Percentiles rank a stretch among this genome's conserved stretches.
Evolutionary conservation across 2,113 vertebrate genomes (phyloP).

Genomic region (Nothocercus nigrocapillus): DNA sequence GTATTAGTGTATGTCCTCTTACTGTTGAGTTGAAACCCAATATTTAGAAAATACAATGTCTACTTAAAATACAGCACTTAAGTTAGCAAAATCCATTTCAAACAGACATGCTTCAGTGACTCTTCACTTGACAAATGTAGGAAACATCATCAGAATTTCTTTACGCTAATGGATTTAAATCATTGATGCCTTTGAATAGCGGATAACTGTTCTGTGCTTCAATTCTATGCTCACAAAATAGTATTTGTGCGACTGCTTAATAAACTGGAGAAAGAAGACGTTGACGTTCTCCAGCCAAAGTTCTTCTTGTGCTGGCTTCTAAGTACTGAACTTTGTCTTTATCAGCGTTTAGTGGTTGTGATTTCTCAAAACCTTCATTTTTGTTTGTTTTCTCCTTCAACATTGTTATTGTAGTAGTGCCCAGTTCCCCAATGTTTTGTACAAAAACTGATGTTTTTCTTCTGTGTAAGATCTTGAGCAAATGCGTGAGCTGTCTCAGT

Average conservation of each 20-base stretch:
- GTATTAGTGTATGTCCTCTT: neutral
- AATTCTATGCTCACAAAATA: neutral
- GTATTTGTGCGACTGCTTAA: fast-evolving
- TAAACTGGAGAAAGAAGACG: no score
- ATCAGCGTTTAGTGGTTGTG: neutral
- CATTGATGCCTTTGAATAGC: neutral
- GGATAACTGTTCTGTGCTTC: no score
- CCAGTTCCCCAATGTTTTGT: no score
- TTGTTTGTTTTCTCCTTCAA: neutral
- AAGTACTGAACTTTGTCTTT: neutral
- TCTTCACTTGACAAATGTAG: neutral
- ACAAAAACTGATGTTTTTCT: neutral
- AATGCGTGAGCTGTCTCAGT: neutral
- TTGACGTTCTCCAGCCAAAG: no score
- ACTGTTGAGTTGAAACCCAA: neutral
- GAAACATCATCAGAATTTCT: neutral
- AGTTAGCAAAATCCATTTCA: neutral
- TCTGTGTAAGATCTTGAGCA: neutral
- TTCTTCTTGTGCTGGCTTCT: neutral
- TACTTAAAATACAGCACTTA: neutral
- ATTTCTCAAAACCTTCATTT: neutral
- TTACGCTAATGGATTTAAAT: fast-evolving
- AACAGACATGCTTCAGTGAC: neutral
- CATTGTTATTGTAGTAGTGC: fast-evolving
- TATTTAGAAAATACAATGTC: neutral